Conservation (phyloP, 2,113 vertebrate species). For the Bubalus kerabau region DNA sequence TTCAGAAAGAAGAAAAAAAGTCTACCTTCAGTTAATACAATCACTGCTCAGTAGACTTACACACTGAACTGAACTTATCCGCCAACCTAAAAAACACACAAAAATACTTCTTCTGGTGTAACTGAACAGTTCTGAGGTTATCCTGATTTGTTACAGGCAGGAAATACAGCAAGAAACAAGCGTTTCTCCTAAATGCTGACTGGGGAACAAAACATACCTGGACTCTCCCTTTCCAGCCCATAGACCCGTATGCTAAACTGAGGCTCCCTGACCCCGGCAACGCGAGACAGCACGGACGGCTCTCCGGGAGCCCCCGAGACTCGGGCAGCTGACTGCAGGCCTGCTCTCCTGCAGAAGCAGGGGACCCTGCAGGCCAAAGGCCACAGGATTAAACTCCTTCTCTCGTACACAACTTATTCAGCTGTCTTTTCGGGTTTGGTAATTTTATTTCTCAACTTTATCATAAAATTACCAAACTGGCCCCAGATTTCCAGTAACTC, state of each 20-base stretch:
- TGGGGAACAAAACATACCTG: not conserved
- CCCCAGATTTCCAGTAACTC: slow-evolving; percentile 67
- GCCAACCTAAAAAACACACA: not conserved
- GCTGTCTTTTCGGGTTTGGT: slow-evolving; percentile 50
- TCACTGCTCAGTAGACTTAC: not conserved
- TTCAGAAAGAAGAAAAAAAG: not conserved
- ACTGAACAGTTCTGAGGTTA: not conserved
- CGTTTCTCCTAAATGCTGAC: not conserved
- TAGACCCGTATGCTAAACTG: not conserved
- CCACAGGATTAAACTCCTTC: not conserved
- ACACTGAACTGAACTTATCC: not conserved
- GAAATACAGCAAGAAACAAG: not conserved
- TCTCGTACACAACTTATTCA: not conserved
- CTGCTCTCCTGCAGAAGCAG: not conserved
- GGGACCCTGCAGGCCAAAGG: not conserved
- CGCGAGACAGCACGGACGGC: not conserved
- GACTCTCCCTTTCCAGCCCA: not conserved
- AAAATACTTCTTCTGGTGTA: not conserved
- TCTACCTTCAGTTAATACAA: not conserved
- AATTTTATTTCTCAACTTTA: slow-evolving; percentile 65
- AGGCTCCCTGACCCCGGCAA: not conserved
- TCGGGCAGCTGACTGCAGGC: not conserved
- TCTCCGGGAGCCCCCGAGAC: not conserved
- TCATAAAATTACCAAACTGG: slow-evolving; percentile 67
- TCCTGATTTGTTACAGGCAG: not conserved